These are phyloP conservation scores for Strongylocentrotus purpuratus DNA, from an alignment of 35 echinoderm and acorn worm species.

Conservation along the genomic window DNA sequence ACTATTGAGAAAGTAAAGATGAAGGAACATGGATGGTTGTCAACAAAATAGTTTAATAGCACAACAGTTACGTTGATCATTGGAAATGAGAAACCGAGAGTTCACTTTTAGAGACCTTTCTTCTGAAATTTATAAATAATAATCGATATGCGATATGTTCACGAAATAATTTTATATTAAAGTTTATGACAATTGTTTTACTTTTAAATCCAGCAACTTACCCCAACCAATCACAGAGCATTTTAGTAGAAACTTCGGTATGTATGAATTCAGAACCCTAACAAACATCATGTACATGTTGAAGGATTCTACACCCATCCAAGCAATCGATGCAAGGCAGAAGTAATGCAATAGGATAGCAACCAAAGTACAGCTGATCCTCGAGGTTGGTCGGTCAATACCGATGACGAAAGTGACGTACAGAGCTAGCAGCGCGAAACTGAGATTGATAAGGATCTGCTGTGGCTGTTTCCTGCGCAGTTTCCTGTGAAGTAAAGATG, in stretches of 20 bases:
- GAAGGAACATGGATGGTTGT: no score
- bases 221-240: slow-evolving; percentile 41
- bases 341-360: slow-evolving; percentile 69
- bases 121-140: no score
- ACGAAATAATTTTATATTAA: no score
- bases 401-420: slow-evolving; percentile 56
- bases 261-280: slow-evolving; percentile 30
- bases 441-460: slow-evolving; percentile 49
- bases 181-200: neutral
- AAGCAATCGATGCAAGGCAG: slow-evolving; percentile 35
- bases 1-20: no score
- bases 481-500: slow-evolving; percentile 10
- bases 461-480: slow-evolving; percentile 33
- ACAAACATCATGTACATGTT: slow-evolving; percentile 69
- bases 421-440: slow-evolving; percentile 35
- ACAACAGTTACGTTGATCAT: no score
- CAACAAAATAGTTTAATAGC: no score
- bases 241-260: slow-evolving; percentile 29
- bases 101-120: no score
- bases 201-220: neutral
- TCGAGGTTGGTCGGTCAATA: neutral
- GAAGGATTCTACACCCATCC: slow-evolving; percentile 59
- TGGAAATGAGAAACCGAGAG: no score
- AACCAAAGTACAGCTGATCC: slow-evolving; percentile 36
- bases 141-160: no score